Evolutionary conservation across 2,888 invertebrate genomes (phyloP), one percentile per base, ranked within the genome.

Genomic region (Caenorhabditis macrosperma): DNA sequence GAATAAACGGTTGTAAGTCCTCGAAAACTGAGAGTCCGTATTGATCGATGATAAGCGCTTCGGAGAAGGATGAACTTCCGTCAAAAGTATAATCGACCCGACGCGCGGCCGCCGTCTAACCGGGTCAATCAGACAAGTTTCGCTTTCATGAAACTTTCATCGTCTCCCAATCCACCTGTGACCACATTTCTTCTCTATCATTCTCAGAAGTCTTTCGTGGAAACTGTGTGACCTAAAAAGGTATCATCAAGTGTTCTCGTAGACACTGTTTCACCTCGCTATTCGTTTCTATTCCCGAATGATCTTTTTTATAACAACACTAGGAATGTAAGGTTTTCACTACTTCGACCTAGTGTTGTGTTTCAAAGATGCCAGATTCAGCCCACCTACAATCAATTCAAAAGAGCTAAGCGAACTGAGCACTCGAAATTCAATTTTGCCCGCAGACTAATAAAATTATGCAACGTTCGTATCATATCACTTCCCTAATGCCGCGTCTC

Each of bases 91-190:
- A 76, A 54, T 61, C 52, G 54, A 61, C 55, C 54, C 67, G 68
- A 55, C 30, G 77, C 61, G 46, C 60, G 48, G 63, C 38, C 41
- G 46, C 15, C 52, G 50, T 63, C 63, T 79, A 79, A 74, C 79
- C 68, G 74, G 79, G 79, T 79, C 79, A 79, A 48, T 61, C 59
- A 71, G 64, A 69, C 57, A 66, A 78, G 78, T 74, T 79, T 79
- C 79, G 79, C 79, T 79, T 79, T 79, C 74, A 79, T 68, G 79
- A 79, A 79, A 79, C 79, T 79, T 78, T 69, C 64, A 26, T 38
- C 26, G 33, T 22, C 59, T 57, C 59, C 3, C 64, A 59, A 50
- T 64, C 59, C 74, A 74, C 74, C 74, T 64, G 74, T 52, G 74
- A 35, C 59, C 64, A 74, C 59, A 74, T 48, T 74, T 74, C 66